Percentiles rank a stretch among this genome's conserved stretches.
phyloP scores from a whole-genome alignment of 2,888 invertebrate genomes.

The Protonemura montana region DNA sequence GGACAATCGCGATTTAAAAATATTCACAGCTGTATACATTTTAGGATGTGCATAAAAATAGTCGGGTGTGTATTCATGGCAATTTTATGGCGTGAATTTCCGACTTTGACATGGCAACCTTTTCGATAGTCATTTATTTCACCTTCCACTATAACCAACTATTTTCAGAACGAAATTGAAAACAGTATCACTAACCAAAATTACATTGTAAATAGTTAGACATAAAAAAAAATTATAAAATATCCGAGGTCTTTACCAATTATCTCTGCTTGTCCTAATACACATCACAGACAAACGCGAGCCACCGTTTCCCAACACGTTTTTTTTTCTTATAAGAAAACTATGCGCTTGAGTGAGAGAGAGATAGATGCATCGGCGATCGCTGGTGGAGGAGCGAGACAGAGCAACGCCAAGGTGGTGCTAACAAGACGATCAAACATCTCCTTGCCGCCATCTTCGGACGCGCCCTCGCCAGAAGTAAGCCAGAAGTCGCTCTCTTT shows the following conservation, averaged over 20 bases:
- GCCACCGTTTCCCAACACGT: background rate
- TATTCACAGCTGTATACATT: background rate
- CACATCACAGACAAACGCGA: background rate
- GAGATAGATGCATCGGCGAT: background rate
- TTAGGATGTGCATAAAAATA: background rate
- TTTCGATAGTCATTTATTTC: background rate
- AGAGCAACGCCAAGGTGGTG: background rate
- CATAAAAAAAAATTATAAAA: background rate
- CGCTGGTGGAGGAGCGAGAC: background rate
- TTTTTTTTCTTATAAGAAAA: background rate
- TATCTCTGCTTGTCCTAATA: background rate
- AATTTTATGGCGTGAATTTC: background rate
- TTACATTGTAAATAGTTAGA: background rate
- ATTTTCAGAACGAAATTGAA: background rate
- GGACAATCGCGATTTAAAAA: background rate
- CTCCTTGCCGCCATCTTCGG: slow-evolving; percentile 32
- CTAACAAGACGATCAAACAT: slow-evolving; percentile 30
- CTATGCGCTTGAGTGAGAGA: background rate
- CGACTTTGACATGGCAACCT: background rate
- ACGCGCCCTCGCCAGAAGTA: slow-evolving; percentile 30
- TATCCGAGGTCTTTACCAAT: background rate
- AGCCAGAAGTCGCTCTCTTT: background rate
- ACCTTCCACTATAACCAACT: background rate
- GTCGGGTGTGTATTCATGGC: background rate
- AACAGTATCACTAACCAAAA: background rate